Percentiles rank a stretch among this genome's conserved stretches.
These are phyloP conservation scores for Erebia epiphron DNA, from an alignment of 2,888 invertebrate species.

Conservation along the genomic window DNA sequence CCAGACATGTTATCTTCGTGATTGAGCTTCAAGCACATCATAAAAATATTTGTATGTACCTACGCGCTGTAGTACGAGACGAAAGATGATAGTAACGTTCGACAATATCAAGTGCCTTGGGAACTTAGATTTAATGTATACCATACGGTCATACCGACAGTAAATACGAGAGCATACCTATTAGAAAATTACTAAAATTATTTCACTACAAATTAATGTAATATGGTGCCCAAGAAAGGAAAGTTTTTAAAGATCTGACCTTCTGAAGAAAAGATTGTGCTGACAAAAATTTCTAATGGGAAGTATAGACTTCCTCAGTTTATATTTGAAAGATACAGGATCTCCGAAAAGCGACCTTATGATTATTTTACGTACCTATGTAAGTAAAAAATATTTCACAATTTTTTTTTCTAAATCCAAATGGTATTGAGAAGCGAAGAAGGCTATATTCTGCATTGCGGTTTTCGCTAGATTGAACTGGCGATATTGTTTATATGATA, in stretches of 20 bases:
- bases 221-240: not conserved
- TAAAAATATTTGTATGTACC: constrained; percentile 69
- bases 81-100: constrained; percentile 46
- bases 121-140: constrained; percentile 30
- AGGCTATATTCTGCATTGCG: not conserved
- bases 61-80: constrained; percentile 43
- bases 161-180: not conserved
- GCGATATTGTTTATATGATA: too few relatives aligned
- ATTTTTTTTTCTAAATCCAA: not conserved
- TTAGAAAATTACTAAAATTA: not conserved
- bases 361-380: not conserved
- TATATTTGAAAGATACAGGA: too few relatives aligned
- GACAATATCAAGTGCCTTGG: constrained; percentile 50
- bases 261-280: too few relatives aligned
- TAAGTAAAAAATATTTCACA: not conserved
- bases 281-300: too few relatives aligned
- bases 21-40: constrained; percentile 66
- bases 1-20: constrained; percentile 68
- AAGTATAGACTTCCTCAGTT: too few relatives aligned
- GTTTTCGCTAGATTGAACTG: too few relatives aligned
- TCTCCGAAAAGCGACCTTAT: not conserved
- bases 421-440: not conserved
- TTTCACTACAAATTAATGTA: not conserved
- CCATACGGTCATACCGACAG: constrained; percentile 19
- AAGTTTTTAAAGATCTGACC: too few relatives aligned